phyloP scores from a whole-genome alignment of 2,797 vertebrate genomes.

The Synaphobranchus kaupii region DNA sequence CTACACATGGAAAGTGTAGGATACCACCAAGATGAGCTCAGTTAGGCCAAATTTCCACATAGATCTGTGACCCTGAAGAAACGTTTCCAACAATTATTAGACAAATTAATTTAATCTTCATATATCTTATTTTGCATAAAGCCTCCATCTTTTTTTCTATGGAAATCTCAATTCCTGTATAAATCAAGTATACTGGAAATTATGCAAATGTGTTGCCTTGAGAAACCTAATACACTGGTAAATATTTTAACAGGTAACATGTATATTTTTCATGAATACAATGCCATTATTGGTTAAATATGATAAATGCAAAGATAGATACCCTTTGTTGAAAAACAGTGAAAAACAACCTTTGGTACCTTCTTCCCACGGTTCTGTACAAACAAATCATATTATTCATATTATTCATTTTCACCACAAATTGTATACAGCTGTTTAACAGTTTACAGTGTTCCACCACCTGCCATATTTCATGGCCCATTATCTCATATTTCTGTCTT shows the following conservation, averaged over 20 bases:
- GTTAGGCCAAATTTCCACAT: not conserved
- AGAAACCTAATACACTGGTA: not conserved
- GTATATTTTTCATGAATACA: not conserved
- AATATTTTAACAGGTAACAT: not conserved
- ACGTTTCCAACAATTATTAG: not conserved
- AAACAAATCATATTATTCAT: not conserved
- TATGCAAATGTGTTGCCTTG: not conserved
- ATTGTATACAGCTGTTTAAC: not conserved
- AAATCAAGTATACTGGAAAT: not conserved
- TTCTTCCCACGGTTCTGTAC: not conserved
- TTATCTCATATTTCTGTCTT: not conserved
- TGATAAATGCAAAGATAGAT: not conserved
- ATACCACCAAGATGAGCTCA: not conserved
- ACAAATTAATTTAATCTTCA: not conserved
- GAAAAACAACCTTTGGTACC: not conserved
- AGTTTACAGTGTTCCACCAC: not conserved
- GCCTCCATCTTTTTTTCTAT: not conserved
- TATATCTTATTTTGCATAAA: not conserved
- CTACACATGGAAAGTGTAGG: slow-evolving; percentile 29
- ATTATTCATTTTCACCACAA: not conserved
- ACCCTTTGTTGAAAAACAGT: not conserved
- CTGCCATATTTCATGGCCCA: not conserved
- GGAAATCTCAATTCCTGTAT: not conserved
- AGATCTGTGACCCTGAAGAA: not conserved
- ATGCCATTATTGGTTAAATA: not conserved